Percentiles rank a stretch among this genome's conserved stretches.
Evolutionary conservation across 2,113 vertebrate genomes (phyloP).

Genomic region (Archocentrus centrarchus): DNA sequence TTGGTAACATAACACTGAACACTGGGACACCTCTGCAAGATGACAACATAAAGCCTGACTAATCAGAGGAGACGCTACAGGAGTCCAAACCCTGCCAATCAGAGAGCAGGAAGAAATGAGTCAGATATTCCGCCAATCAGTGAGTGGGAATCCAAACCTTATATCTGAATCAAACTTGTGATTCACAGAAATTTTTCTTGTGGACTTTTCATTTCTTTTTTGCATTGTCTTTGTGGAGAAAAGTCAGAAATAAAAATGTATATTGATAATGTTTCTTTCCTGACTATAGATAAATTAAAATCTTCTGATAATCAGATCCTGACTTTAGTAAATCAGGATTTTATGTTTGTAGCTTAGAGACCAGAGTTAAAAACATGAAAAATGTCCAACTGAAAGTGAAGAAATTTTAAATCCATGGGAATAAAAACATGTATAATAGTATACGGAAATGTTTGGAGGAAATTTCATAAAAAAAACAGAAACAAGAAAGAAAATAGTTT

Average conservation of each 20-base stretch:
- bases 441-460: no score
- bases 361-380: no score
- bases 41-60: not conserved
- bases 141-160: not conserved
- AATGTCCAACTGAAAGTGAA: no score
- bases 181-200: not conserved
- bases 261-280: not conserved
- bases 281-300: not conserved
- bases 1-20: not conserved
- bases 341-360: not conserved
- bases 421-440: no score
- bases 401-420: no score
- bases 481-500: no score
- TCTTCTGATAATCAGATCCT: not conserved
- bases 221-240: not conserved
- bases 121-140: not conserved
- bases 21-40: not conserved
- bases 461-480: no score
- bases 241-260: not conserved
- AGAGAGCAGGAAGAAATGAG: not conserved
- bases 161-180: not conserved
- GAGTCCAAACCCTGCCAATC: conserved; percentile 22
- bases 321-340: not conserved
- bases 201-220: not conserved
- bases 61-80: not conserved